Conservation (phyloP, 2,888 invertebrate genomes). For the Drymonia ruficornis region DNA sequence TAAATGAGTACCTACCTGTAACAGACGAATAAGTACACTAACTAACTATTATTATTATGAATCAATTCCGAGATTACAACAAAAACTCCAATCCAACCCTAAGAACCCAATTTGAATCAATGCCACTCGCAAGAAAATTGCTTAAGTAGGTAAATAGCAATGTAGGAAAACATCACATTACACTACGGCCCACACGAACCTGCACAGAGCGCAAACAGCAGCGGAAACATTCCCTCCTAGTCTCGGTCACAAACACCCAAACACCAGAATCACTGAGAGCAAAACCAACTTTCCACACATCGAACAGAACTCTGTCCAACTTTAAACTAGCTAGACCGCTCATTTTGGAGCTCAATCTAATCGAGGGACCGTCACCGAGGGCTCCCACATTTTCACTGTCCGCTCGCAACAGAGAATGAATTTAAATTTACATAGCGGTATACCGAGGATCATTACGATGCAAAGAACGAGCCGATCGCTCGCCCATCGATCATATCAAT, state of each 20-base stretch:
- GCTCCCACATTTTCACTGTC: conserved; percentile 80
- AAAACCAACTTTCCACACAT: conserved; percentile 67
- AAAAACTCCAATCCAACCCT: no score
- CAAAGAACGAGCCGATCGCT: conserved; percentile 55
- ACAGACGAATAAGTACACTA: no score
- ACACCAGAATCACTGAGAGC: conserved; percentile 53
- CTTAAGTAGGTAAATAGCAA: not conserved
- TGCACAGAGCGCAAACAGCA: conserved; percentile 65
- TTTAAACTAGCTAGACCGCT: conserved; percentile 69
- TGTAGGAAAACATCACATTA: not conserved
- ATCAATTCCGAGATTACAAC: no score
- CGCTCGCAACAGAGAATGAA: conserved; percentile 68
- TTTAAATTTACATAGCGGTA: conserved; percentile 82
- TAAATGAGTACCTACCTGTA: no score
- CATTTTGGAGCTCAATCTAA: conserved; percentile 77
- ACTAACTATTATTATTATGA: no score
- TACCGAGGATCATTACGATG: conserved; percentile 69
- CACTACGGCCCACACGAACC: conserved; percentile 53
- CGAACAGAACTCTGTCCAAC: conserved; percentile 64
- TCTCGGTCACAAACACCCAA: conserved; percentile 57
- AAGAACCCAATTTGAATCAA: no score
- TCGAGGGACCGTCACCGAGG: conserved; percentile 68
- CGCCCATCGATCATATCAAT: conserved; percentile 74
- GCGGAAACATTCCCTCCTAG: conserved; percentile 70
- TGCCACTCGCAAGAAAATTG: no score